These are phyloP conservation scores for Condylostylus longicornis DNA, from an alignment of 1,140 invertebrate species.

Conservation along the genomic window DNA sequence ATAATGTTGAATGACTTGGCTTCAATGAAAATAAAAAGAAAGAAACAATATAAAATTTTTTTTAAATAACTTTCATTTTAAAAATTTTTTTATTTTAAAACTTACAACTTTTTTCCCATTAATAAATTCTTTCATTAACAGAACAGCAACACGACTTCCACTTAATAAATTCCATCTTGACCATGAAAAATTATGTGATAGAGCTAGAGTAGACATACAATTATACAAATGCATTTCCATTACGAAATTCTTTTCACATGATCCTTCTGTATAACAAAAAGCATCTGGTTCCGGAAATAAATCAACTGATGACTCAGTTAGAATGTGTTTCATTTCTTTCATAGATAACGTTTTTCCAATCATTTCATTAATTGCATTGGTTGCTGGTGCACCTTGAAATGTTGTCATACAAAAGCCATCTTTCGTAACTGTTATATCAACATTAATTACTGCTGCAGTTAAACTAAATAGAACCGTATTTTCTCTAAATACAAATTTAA, in stretches of 20 bases:
- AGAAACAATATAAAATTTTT: too few species aligned
- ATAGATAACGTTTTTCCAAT: constrained; percentile 25
- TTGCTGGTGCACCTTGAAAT: constrained; percentile 28
- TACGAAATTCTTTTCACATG: constrained; percentile 53
- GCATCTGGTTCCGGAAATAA: constrained; percentile 80
- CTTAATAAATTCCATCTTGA: constrained; percentile 69
- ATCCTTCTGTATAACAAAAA: constrained; percentile 58
- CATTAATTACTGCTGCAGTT: constrained; percentile 49
- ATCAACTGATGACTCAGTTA: constrained; percentile 50
- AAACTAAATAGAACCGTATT: constrained; percentile 43
- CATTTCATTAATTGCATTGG: constrained; percentile 21
- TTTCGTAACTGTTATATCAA: constrained; percentile 50
- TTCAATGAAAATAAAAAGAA: constrained; percentile 13
- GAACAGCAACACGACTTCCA: constrained; percentile 48
- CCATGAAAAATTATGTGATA: constrained; percentile 70
- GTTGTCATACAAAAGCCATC: constrained; percentile 24
- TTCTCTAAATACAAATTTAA: constrained; percentile 9
- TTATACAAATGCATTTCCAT: constrained; percentile 66
- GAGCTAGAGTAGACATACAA: constrained; percentile 63
- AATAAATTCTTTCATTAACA: constrained; percentile 54
- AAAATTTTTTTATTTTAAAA: too few species aligned
- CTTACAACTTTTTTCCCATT: constrained; percentile 41
- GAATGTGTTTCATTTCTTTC: constrained; percentile 19
- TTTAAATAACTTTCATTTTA: too few species aligned
- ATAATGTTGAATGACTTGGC: constrained; percentile 40